Evolutionary conservation across 1,140 invertebrate species (phyloP).

Genomic region (Amphibalanus amphitrite): DNA sequence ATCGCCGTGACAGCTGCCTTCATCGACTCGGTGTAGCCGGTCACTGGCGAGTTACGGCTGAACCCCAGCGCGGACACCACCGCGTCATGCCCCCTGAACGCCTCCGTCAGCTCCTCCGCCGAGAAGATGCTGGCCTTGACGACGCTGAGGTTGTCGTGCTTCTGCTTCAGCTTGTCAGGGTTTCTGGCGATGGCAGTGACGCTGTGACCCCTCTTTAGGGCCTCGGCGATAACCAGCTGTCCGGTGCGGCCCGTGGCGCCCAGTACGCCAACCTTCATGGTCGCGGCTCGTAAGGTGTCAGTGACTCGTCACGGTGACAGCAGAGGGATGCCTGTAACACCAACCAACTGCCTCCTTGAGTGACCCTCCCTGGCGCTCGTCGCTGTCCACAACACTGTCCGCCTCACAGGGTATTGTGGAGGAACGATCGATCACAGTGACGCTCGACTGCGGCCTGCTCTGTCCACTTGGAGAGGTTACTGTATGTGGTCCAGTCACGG

Average conservation of each 20-base stretch:
- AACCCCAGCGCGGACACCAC: slow-evolving; percentile 22
- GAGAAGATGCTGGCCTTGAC: slow-evolving; percentile 20
- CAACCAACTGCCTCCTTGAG: too few relatives aligned
- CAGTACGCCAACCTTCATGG: slow-evolving; percentile 25
- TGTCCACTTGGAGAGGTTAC: too few relatives aligned
- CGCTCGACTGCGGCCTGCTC: too few relatives aligned
- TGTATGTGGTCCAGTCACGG: too few relatives aligned
- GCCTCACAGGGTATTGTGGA: too few relatives aligned
- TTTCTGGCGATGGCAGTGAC: slow-evolving; percentile 24
- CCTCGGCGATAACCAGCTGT: slow-evolving; percentile 22
- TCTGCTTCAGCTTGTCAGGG: slow-evolving; percentile 21
- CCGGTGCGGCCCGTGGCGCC: slow-evolving; percentile 28
- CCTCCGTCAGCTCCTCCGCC: slow-evolving; percentile 14
- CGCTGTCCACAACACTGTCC: too few relatives aligned
- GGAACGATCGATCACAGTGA: too few relatives aligned
- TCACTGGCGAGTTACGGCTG: slow-evolving; percentile 13
- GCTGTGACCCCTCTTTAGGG: slow-evolving; percentile 21
- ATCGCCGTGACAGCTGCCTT: slow-evolving; percentile 19
- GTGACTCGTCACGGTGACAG: too few relatives aligned
- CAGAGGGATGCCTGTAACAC: too few relatives aligned
- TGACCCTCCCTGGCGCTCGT: too few relatives aligned
- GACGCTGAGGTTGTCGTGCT: slow-evolving; percentile 23
- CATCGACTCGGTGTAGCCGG: slow-evolving; percentile 20
- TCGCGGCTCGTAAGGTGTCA: not conserved
- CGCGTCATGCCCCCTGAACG: slow-evolving; percentile 18